A percentile compares a stretch with the other conserved stretches of the same genome.
These are phyloP conservation scores for Hylia prasina DNA, from an alignment of 2,113 vertebrate species.

Conservation along the genomic window DNA sequence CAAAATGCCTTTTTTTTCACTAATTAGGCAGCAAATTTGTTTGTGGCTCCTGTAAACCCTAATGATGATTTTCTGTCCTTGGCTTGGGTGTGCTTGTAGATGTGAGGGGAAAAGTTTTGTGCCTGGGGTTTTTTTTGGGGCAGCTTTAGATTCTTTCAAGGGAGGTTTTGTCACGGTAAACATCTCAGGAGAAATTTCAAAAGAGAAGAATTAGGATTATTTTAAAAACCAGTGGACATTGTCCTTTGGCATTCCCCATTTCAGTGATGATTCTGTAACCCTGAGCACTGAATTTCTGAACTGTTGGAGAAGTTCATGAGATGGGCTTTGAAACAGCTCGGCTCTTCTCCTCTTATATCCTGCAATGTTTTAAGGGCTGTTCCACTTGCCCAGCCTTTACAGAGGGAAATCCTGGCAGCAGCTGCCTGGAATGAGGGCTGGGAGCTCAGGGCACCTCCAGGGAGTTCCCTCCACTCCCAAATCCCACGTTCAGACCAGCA, in stretches of 20 bases:
- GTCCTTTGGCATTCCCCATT: not conserved
- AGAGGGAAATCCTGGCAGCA: not conserved
- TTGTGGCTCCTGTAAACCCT: not conserved
- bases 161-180: not conserved
- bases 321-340: not conserved
- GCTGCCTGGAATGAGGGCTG: not conserved
- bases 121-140: not conserved
- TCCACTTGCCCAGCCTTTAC: not conserved
- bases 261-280: not conserved
- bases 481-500: not conserved
- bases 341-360: not conserved
- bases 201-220: not conserved
- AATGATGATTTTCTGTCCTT: not conserved
- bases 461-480: not conserved
- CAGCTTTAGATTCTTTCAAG: not conserved
- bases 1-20: not conserved
- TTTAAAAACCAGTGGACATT: fast-evolving
- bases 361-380: not conserved
- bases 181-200: not conserved
- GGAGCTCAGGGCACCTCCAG: not conserved
- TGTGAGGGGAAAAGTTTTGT: too few relatives aligned
- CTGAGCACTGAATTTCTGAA: not conserved
- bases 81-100: not conserved
- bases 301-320: not conserved
- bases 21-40: not conserved